phyloP scores from a whole-genome alignment of 2,113 vertebrate species.

The Macheiramphus alcinus region DNA sequence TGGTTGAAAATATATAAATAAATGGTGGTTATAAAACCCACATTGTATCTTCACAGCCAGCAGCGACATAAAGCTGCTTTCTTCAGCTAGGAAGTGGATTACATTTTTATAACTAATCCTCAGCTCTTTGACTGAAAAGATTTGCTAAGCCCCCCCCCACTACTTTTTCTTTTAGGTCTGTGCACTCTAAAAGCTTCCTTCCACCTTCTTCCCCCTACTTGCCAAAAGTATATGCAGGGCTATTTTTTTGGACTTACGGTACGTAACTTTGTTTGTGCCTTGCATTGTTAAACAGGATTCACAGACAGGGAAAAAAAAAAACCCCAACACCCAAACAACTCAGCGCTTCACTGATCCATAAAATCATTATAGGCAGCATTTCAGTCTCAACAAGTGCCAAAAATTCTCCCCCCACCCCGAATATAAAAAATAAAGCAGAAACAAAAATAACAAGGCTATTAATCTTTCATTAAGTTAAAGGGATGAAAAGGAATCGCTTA shows the following conservation, averaged over 20 bases:
- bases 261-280: neutral
- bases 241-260: neutral
- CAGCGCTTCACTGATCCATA: constrained; percentile 72
- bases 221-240: neutral
- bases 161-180: neutral
- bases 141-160: neutral
- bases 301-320: neutral
- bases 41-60: constrained; percentile 43
- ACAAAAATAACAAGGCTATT: constrained; percentile 98
- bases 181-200: constrained; percentile 2
- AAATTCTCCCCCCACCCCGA: constrained; percentile 70
- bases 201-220: neutral
- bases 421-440: constrained; percentile 91
- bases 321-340: neutral
- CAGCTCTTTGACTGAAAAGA: constrained; percentile 27
- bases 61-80: constrained; percentile 44
- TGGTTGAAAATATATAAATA: neutral
- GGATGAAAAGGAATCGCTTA: constrained; percentile 99
- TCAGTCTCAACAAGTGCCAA: constrained; percentile 78
- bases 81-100: constrained; percentile 54
- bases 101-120: constrained; percentile 52
- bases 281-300: constrained; percentile 15
- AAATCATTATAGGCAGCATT: constrained; percentile 80
- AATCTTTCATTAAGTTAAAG: constrained; percentile 99
- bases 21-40: neutral